phyloP scores from a whole-genome alignment of 2,797 vertebrate genomes.

The Neosilurus mollespiculum region DNA sequence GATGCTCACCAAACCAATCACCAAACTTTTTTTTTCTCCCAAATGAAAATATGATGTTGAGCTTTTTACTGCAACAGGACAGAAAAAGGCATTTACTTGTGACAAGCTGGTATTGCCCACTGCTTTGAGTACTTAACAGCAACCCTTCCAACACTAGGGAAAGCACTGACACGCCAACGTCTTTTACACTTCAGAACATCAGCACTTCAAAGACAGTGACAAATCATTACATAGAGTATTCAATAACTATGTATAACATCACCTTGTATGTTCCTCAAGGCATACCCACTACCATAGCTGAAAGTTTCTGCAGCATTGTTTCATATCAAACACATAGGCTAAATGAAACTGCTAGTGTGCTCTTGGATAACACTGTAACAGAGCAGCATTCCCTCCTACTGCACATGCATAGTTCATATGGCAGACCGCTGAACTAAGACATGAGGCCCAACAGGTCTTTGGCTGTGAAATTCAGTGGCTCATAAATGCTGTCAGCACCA shows the following conservation, averaged over 20 bases:
- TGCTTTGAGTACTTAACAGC: constrained; percentile 67
- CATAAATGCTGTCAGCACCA: constrained; percentile 51
- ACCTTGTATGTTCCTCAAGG: constrained; percentile 28
- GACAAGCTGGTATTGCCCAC: constrained; percentile 44
- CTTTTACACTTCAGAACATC: constrained; percentile 70
- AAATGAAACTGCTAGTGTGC: constrained; percentile 32
- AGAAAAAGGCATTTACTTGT: constrained; percentile 44
- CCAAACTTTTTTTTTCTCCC: constrained; percentile 77
- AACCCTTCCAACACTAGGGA: constrained; percentile 54
- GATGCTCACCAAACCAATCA: constrained; percentile 60
- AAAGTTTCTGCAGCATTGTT: constrained; percentile 34
- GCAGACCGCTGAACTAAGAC: constrained; percentile 37
- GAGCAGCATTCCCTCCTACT: constrained; percentile 21
- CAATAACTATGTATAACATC: constrained; percentile 24
- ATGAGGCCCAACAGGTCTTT: constrained; percentile 48
- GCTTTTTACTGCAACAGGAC: constrained; percentile 53
- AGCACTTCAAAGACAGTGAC: constrained; percentile 76
- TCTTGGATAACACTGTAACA: constrained; percentile 39
- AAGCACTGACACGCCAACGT: constrained; percentile 67
- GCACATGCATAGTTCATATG: constrained; percentile 13
- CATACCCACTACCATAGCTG: constrained; percentile 32
- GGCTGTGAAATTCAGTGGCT: constrained; percentile 51
- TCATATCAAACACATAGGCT: constrained; percentile 33
- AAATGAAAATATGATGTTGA: constrained; percentile 68
- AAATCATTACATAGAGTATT: constrained; percentile 58